These are phyloP conservation scores for Candoia aspera DNA, from an alignment of 2,113 vertebrate species.

Conservation along the genomic window DNA sequence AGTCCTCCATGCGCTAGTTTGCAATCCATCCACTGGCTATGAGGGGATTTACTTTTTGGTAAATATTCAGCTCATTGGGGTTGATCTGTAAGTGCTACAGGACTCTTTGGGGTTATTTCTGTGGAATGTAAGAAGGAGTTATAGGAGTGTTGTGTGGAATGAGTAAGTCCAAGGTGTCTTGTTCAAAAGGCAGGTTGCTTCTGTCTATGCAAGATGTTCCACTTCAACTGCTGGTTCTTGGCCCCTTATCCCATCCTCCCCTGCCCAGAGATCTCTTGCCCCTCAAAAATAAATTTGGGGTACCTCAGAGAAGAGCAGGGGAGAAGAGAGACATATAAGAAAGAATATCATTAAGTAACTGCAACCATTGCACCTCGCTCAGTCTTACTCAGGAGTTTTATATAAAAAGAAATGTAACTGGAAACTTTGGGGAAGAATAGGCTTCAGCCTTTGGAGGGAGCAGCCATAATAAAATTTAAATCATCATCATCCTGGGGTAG, in stretches of 20 bases:
- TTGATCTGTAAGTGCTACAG: background rate
- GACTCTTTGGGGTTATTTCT: background rate
- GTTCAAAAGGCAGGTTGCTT: background rate
- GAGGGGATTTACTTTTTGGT: background rate
- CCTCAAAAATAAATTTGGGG: too few relatives aligned
- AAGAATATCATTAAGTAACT: background rate
- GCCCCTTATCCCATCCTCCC: background rate
- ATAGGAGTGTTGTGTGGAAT: background rate
- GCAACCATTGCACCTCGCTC: background rate
- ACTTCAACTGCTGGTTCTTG: background rate
- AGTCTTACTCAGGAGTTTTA: background rate
- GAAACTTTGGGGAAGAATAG: background rate
- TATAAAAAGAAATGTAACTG: background rate
- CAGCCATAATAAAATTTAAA: background rate
- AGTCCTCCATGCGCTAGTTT: background rate
- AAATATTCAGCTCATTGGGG: background rate
- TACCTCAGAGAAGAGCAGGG: background rate
- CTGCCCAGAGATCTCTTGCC: background rate
- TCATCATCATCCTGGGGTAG: background rate
- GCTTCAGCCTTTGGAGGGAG: background rate
- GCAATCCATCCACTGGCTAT: background rate
- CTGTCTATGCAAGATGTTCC: background rate
- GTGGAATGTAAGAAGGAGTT: background rate
- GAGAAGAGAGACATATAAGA: background rate
- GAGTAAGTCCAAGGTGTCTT: background rate